Percentiles rank a stretch among this genome's conserved stretches.
These are phyloP conservation scores for Sebastes hubbsi DNA, from an alignment of 2,797 vertebrate species.

Conservation along the genomic window DNA sequence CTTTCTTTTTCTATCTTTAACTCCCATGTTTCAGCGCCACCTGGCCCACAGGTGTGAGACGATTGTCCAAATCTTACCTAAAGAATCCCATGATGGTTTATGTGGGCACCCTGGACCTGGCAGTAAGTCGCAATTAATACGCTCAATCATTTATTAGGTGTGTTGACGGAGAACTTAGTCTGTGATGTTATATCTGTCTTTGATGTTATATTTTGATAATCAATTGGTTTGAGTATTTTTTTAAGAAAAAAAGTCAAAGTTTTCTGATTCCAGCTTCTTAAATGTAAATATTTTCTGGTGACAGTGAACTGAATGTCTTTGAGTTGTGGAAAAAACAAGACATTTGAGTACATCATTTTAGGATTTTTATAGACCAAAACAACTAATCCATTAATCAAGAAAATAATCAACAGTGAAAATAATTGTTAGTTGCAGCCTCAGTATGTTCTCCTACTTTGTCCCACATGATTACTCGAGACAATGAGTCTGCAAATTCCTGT, in stretches of 20 bases:
- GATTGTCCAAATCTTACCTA: slow-evolving; percentile 91
- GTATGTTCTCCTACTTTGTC: not conserved
- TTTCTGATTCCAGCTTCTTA: too few relatives aligned
- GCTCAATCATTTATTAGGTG: not conserved
- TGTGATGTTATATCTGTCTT: not conserved
- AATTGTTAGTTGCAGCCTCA: too few relatives aligned
- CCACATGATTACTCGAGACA: not conserved
- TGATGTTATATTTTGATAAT: not conserved
- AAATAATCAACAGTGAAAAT: too few relatives aligned
- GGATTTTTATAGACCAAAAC: too few relatives aligned
- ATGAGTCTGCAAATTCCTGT: not conserved
- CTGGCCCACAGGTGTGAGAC: slow-evolving; percentile 92
- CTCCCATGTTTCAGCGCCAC: slow-evolving; percentile 86
- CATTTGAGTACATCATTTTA: too few relatives aligned
- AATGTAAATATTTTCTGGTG: too few relatives aligned
- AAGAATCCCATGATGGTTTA: slow-evolving; percentile 97
- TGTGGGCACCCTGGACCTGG: slow-evolving; percentile 93
- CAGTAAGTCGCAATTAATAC: slow-evolving; percentile 82
- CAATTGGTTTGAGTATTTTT: too few relatives aligned
- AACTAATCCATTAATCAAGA: too few relatives aligned
- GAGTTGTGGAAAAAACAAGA: too few relatives aligned
- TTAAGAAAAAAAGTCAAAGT: too few relatives aligned
- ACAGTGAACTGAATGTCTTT: too few relatives aligned
- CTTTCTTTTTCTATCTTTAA: not conserved
- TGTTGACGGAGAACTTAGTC: not conserved